Conservation (phyloP, 2,888 invertebrate genomes). For the Melieria picta region DNA sequence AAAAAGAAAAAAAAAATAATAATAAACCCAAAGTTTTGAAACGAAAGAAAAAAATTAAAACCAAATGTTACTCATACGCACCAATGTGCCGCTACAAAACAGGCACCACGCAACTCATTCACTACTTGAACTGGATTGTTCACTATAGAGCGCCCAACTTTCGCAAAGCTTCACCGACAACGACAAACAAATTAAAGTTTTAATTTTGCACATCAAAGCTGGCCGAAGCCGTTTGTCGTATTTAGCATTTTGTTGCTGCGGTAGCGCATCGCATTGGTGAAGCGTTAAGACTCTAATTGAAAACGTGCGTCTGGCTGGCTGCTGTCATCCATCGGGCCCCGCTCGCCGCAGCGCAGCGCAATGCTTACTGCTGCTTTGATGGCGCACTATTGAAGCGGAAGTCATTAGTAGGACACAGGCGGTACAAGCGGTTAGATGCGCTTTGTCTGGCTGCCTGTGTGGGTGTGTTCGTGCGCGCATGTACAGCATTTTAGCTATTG, state of each 20-base stretch:
- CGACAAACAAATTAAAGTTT: neutral
- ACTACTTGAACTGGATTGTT: neutral
- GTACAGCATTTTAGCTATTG: neutral
- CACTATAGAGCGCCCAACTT: neutral
- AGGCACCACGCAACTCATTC: neutral
- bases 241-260: neutral
- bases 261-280: neutral
- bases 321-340: neutral
- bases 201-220: too few species aligned
- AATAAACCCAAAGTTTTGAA: too few species aligned
- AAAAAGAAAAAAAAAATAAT: too few species aligned
- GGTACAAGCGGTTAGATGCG: constrained; percentile 31
- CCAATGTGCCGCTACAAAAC: too few species aligned
- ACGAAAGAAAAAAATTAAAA: too few species aligned
- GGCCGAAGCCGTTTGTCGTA: too few species aligned
- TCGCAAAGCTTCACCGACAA: neutral
- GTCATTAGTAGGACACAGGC: constrained; percentile 29
- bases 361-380: neutral
- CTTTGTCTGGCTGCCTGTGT: neutral
- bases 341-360: neutral
- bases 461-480: neutral
- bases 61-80: too few species aligned
- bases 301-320: neutral
- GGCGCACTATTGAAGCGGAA: constrained; percentile 26
- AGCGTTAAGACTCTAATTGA: constrained; percentile 28